Evolutionary conservation across 2,113 vertebrate species (phyloP), one percentile per base, ranked within the genome.

Genomic region (Anoura caudifer): DNA sequence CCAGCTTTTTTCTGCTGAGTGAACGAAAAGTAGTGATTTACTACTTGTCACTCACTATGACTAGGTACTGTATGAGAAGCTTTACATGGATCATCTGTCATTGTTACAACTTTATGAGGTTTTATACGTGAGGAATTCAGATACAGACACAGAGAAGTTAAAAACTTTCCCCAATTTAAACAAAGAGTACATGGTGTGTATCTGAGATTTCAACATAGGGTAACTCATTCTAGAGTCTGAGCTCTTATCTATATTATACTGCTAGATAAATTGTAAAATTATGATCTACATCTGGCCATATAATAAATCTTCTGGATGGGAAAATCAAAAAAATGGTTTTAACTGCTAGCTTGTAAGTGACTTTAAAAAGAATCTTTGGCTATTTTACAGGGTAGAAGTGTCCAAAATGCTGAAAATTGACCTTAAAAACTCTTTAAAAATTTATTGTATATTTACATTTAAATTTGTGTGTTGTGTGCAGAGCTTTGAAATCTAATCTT

Each of bases 371-470:
- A 90, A 90, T 45, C 11, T 85, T 87, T 88, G 28, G 2, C 33
- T 83, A 83, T 65, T 84, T 90, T 43, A 36, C 45, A 9, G 19
- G 14, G 2, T 33, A 79, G 10, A 67, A 15, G 19, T 45, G 31
- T 61, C 19, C 36, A 91, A 94, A 97, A 47, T 83, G 19, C 43
- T 93, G 20, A 95, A 92, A 91, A 54, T 59, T 5, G 38, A 90
- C n/a, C 19, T 82, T 87, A 54, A 94, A 91, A 80, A 10, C 1
- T 43, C 15, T 80, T 94, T 76, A 63, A 95, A 87, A 91, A 75
- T 31, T 95, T 94, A 54, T 17, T 89, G 1, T 36, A n/a, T 63
- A 93, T 87, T 90, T 96, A 36, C 2, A 59, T 80, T 80, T 84
- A 52, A 56, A 81, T 80, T 80, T 94, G 12, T 79, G 8, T 76